Evolutionary conservation across 2,113 vertebrate genomes (phyloP).

Genomic region (Epinephelus fuscoguttatus): DNA sequence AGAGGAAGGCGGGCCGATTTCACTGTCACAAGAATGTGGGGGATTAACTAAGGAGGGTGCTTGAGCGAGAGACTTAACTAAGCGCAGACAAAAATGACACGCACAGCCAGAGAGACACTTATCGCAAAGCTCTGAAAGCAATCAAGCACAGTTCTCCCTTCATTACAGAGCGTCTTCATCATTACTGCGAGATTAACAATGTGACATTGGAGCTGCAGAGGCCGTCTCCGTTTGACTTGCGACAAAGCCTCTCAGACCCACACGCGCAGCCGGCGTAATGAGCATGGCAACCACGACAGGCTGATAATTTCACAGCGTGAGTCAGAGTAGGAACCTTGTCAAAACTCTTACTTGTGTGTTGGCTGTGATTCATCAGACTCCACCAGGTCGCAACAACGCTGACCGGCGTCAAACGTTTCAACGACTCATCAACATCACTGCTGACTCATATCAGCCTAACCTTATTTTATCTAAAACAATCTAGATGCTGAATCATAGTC

Average conservation of each 20-base stretch:
- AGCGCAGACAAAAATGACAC: constrained; percentile 19
- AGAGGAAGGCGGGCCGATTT: constrained; percentile 39
- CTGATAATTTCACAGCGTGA: constrained; percentile 34
- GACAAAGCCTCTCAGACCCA: constrained; percentile 8
- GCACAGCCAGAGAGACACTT: constrained; percentile 46
- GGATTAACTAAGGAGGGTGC: constrained; percentile 69
- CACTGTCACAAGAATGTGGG: constrained; percentile 65
- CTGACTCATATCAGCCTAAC: constrained; percentile 43
- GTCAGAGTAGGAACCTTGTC: constrained; percentile 34
- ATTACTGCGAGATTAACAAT: constrained; percentile 29
- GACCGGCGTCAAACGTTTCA: constrained; percentile 7
- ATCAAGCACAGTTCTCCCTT: constrained; percentile 44
- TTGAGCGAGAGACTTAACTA: constrained; percentile 47
- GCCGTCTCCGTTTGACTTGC: constrained; percentile 12
- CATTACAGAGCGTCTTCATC: constrained; percentile 24
- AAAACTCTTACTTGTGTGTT: constrained; percentile 22
- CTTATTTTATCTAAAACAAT: constrained; percentile 2
- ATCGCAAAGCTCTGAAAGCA: constrained; percentile 59
- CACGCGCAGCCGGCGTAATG: constrained; percentile 3
- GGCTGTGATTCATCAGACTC: constrained; percentile 51
- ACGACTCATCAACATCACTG: constrained; percentile 7
- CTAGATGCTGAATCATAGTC: constrained; percentile 43
- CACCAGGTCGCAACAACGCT: neutral
- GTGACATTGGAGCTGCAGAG: constrained; percentile 30
- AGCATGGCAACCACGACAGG: constrained; percentile 7